A percentile compares a stretch with the other conserved stretches of the same genome.
Evolutionary conservation across 2,888 invertebrate genomes (phyloP).

Genomic region (Vandiemenella viatica): DNA sequence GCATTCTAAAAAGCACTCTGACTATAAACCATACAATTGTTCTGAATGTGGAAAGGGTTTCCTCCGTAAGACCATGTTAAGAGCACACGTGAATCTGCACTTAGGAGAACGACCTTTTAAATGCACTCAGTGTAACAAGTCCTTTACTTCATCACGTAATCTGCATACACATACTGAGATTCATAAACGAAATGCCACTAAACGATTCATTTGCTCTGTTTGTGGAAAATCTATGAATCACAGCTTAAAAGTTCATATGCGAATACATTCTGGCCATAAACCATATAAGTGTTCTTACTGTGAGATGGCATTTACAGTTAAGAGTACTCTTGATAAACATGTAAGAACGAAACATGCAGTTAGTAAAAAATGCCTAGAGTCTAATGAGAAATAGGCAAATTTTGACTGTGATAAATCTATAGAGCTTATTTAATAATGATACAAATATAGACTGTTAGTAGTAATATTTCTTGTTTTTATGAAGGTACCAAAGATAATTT

Average conservation of each 20-base stretch:
- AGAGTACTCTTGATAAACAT: constrained; percentile 16
- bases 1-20: constrained; percentile 15
- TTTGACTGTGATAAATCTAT: too few relatives aligned
- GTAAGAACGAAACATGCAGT: constrained; percentile 13
- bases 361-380: too few relatives aligned
- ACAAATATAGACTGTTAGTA: too few relatives aligned
- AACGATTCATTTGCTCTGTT: constrained; percentile 12
- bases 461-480: too few relatives aligned
- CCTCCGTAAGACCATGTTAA: constrained; percentile 10
- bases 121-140: constrained; percentile 14
- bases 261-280: constrained; percentile 16
- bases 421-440: too few relatives aligned
- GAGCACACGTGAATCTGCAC: constrained; percentile 14
- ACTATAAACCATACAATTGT: constrained; percentile 14
- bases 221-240: constrained; percentile 15
- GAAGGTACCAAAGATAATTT: too few relatives aligned
- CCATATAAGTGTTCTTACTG: constrained; percentile 14
- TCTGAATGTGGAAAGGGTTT: constrained; percentile 15
- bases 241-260: constrained; percentile 16
- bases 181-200: constrained; percentile 13
- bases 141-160: constrained; percentile 10
- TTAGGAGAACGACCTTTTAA: constrained; percentile 10
- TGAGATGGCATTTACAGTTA: constrained; percentile 15
- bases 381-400: too few relatives aligned
- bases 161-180: constrained; percentile 12